Evolutionary conservation across 2,113 vertebrate species (phyloP), one percentile per base, ranked within the genome.

Genomic region (Pelvicachromis taeniatus): DNA sequence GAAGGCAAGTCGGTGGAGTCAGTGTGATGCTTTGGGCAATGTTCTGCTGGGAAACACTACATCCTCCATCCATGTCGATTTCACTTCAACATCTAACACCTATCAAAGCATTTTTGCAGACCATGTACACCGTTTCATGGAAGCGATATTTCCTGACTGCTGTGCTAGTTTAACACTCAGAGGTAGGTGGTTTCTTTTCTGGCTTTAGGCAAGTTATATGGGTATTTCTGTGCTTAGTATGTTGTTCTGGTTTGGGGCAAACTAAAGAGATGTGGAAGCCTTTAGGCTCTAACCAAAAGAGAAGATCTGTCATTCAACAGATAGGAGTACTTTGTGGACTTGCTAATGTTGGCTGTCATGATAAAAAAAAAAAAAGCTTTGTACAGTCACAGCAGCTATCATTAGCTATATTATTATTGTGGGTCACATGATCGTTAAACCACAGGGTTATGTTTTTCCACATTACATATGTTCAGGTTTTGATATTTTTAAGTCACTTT

Each of bases 321-420:
- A 68, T 16, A 42, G 63, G 14, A 23, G 35, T 68, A 42, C 33
- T 68, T 68, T 68, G 61, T 68, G 13, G 35, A 68, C 61, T 68
- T 68, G n/a, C 63, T 40, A 42, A 42, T 23, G 12, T 40, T 68
- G 63, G 63, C 63, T 42, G 35, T 68, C 7, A 0, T 68, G 35
- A 42, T 68, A 23, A 42, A 68, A 40, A 61, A 11, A 7, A 10
- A 21, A 63, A 63, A 40, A 68, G 12, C n/a, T 68, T 42, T 68
- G 35, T 40, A 23, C 61, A 65, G 61, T 68, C n/a, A 65, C 61
- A 65, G 61, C 61, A 65, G 35, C n/a, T 65, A 65, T 23, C 61
- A 63, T 68, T 42, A 16, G 63, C n/a, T n/a, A n/a, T n/a, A n/a
- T n/a, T n/a, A n/a, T n/a, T n/a, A n/a, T n/a, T n/a, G n/a, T n/a